A percentile compares a stretch with the other conserved stretches of the same genome.
Evolutionary conservation across 2,797 vertebrate species (phyloP).

Genomic region (Epinephelus coioides): DNA sequence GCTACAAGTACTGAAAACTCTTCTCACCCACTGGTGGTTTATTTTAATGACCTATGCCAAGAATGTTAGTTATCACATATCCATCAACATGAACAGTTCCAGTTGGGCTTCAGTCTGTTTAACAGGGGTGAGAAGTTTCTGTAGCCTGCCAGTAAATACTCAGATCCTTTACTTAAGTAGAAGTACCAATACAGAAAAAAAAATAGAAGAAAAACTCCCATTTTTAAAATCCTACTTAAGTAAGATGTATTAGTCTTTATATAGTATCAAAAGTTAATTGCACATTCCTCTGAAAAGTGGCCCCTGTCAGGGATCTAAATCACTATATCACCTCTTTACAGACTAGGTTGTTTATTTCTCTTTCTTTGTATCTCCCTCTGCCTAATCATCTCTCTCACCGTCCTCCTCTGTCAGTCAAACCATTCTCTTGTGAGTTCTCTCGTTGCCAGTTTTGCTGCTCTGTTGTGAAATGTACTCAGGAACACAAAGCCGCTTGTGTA

Average conservation of each 20-base stretch:
- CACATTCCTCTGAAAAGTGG: neutral
- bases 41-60: conserved; percentile 51
- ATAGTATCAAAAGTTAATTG: neutral
- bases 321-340: neutral
- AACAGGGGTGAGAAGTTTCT: conserved; percentile 31
- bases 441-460: conserved; percentile 74
- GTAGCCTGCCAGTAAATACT: conserved; percentile 12
- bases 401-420: conserved; percentile 4
- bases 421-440: conserved; percentile 28
- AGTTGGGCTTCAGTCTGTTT: conserved; percentile 40
- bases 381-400: neutral
- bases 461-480: conserved; percentile 76
- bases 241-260: neutral
- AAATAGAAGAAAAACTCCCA: neutral
- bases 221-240: neutral
- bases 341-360: neutral
- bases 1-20: conserved; percentile 34
- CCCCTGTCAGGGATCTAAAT: neutral
- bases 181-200: neutral
- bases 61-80: conserved; percentile 54
- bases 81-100: conserved; percentile 21
- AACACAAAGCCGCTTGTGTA: conserved; percentile 78
- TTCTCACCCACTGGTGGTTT: conserved; percentile 38
- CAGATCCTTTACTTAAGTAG: neutral
- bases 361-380: neutral